A percentile compares a stretch with the other conserved stretches of the same genome.
Evolutionary conservation across 2,888 invertebrate genomes (phyloP).

Genomic region (Auanema sp.): DNA sequence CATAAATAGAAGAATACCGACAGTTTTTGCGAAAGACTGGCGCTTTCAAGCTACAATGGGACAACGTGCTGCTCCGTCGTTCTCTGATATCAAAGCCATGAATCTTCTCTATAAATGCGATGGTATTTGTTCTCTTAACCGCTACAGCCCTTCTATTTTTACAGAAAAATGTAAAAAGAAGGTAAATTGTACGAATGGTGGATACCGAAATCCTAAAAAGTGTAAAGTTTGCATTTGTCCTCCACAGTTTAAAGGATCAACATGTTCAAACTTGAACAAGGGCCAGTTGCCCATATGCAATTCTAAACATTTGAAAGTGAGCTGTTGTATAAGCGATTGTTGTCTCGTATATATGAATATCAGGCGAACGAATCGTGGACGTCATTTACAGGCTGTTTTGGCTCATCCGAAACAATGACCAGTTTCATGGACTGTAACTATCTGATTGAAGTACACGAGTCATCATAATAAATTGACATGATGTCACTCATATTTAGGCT

Average conservation of each 20-base stretch:
- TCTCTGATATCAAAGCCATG: slow-evolving; percentile 8
- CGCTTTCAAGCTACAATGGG: slow-evolving; percentile 10
- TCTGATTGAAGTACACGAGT: no score
- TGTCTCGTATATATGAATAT: no score
- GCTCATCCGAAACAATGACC: no score
- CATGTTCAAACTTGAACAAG: not conserved
- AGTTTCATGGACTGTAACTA: no score
- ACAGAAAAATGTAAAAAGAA: slow-evolving; percentile 4
- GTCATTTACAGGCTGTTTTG: no score
- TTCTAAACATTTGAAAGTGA: not conserved
- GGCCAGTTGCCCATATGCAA: slow-evolving; percentile 6
- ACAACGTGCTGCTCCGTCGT: not conserved
- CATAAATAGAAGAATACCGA: slow-evolving; percentile 2
- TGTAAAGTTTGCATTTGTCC: slow-evolving; percentile 5
- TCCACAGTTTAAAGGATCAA: slow-evolving; percentile 4
- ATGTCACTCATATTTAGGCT: no score
- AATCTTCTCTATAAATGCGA: slow-evolving; percentile 3
- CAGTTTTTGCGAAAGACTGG: slow-evolving; percentile 3
- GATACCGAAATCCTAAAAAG: not conserved
- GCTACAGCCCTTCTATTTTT: no score
- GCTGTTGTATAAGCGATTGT: no score
- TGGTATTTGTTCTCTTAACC: not conserved
- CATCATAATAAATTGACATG: no score
- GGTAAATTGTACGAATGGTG: slow-evolving; percentile 4
- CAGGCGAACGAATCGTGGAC: no score